A percentile compares a stretch with the other conserved stretches of the same genome.
These are phyloP conservation scores for Prosapia bicincta DNA, from an alignment of 2,888 invertebrate genomes.

Conservation along the genomic window DNA sequence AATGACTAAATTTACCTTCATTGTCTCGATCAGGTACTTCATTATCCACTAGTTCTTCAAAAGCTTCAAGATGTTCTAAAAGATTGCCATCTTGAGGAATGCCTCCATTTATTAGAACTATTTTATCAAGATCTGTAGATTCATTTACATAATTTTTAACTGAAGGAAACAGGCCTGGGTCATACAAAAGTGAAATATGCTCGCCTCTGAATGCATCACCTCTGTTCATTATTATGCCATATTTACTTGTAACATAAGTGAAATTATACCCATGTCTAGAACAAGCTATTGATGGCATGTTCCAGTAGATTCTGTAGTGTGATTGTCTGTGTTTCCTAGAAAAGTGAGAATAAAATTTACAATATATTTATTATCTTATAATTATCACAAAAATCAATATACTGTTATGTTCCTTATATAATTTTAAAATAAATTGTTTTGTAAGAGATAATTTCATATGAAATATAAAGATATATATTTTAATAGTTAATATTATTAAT, in stretches of 20 bases:
- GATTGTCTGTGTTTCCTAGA: background rate
- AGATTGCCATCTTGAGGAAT: background rate
- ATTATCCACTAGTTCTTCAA: background rate
- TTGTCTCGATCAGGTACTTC: background rate
- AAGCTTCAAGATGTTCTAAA: background rate
- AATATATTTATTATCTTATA: no score
- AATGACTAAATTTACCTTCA: background rate
- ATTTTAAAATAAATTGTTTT: no score
- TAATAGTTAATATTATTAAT: no score
- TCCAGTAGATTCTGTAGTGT: background rate
- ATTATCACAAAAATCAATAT: no score
- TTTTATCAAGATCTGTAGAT: background rate
- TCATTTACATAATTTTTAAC: background rate
- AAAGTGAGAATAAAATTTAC: background rate
- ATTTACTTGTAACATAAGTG: background rate
- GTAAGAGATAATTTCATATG: no score
- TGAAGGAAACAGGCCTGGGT: background rate
- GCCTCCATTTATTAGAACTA: background rate
- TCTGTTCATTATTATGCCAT: background rate
- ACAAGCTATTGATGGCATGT: background rate
- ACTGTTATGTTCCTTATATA: no score
- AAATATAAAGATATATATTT: no score
- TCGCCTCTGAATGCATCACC: background rate
- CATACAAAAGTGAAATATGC: background rate
- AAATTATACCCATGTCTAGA: background rate